Evolutionary conservation across 1,140 invertebrate species (phyloP).

Genomic region (Portunus trituberculatus): DNA sequence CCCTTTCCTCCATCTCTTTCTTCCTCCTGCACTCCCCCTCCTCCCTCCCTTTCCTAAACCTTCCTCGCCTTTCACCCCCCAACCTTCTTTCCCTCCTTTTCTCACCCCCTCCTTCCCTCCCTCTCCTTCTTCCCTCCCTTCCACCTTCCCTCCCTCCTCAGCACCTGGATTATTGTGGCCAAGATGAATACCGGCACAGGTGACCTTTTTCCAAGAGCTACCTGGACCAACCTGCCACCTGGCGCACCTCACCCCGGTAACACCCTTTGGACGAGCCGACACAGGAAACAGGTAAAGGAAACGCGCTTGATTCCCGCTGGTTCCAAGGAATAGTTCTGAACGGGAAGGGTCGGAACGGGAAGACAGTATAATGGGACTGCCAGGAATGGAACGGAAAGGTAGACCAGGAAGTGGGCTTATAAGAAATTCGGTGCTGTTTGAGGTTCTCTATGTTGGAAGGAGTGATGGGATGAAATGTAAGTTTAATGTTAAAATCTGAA

Average conservation of each 20-base stretch:
- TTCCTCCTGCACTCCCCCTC: background rate
- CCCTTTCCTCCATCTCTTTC: background rate
- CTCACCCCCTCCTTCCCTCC: background rate
- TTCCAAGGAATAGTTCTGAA: background rate
- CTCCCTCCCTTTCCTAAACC: background rate
- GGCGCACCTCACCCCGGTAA: background rate
- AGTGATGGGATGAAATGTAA: background rate
- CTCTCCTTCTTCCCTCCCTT: background rate
- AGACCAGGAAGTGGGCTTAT: background rate
- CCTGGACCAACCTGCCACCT: conserved; percentile 25
- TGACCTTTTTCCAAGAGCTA: conserved; percentile 8
- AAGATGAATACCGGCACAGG: conserved; percentile 48
- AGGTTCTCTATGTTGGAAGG: background rate
- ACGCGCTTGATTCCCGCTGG: background rate
- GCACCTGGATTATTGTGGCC: conserved; percentile 46
- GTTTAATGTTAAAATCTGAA: too few relatives aligned
- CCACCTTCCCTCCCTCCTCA: background rate
- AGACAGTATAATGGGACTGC: background rate
- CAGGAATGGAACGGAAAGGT: background rate
- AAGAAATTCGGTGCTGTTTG: background rate
- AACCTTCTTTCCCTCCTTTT: background rate
- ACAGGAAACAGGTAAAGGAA: conserved; percentile 21
- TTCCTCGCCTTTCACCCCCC: background rate
- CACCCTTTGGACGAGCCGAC: background rate
- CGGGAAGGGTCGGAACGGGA: background rate